Percentiles rank a stretch among this genome's conserved stretches.
phyloP scores from a whole-genome alignment of 2,113 vertebrate genomes.

The Rynchops niger region DNA sequence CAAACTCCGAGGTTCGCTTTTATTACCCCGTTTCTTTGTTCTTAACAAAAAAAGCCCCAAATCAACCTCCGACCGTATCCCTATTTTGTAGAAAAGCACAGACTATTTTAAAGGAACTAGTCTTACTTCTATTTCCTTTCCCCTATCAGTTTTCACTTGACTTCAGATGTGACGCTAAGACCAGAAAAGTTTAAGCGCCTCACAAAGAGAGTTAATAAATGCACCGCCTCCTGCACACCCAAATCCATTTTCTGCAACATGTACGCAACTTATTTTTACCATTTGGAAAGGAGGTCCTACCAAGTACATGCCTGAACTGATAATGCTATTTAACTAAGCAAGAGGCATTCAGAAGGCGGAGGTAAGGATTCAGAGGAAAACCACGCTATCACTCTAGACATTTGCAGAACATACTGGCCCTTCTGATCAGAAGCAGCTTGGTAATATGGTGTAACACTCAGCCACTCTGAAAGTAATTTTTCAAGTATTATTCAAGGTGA shows the following conservation, averaged over 20 bases:
- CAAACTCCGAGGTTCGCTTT: not conserved
- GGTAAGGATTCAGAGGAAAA: not conserved
- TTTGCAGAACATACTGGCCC: not conserved
- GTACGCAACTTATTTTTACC: not conserved
- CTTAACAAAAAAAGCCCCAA: not conserved
- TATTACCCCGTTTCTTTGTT: not conserved
- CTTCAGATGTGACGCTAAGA: not conserved
- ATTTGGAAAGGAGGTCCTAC: not conserved
- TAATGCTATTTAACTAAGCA: not conserved
- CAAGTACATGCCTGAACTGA: not conserved
- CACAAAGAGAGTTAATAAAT: not conserved
- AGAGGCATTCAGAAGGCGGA: not conserved
- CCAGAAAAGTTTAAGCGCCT: not conserved
- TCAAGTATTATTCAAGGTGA: too few species aligned
- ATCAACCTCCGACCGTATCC: rapidly evolving
- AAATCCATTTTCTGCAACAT: not conserved
- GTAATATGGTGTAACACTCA: rapidly evolving
- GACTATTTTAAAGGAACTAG: not conserved
- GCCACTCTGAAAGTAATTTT: not conserved
- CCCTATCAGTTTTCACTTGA: not conserved
- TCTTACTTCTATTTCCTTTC: not conserved
- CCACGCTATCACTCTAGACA: too few species aligned
- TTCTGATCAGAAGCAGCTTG: not conserved
- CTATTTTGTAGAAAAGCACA: not conserved
- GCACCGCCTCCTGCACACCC: not conserved